A percentile compares a stretch with the other conserved stretches of the same genome.
Conservation (phyloP, 2,888 invertebrate genomes). For the Pherbina coryleti region DNA sequence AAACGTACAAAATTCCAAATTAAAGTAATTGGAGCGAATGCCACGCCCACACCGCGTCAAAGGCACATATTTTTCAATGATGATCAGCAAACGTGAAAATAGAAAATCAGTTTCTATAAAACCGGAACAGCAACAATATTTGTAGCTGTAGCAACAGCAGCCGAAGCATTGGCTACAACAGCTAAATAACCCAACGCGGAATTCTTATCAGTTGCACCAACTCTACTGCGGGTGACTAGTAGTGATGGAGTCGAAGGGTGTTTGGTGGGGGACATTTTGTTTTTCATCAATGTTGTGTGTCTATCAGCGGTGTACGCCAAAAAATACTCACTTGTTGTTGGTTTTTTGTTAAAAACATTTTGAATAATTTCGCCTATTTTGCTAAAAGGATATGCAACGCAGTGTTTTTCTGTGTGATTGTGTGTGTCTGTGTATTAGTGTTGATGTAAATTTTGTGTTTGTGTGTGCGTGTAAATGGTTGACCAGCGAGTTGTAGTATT, state of each 20-base stretch:
- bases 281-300: not conserved
- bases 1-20: conserved; percentile 49
- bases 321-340: not conserved
- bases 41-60: conserved; percentile 18
- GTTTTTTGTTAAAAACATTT: not conserved
- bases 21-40: conserved; percentile 50
- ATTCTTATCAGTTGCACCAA: too few relatives aligned
- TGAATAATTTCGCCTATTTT: not conserved
- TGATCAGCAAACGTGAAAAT: not conserved
- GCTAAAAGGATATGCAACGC: not conserved
- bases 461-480: conserved; percentile 22
- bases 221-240: not conserved
- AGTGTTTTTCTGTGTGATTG: not conserved
- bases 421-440: not conserved
- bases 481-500: conserved; percentile 29
- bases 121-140: not conserved
- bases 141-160: not conserved
- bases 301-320: not conserved
- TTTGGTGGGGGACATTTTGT: not conserved
- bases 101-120: not conserved
- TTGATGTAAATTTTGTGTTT: not conserved
- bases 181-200: not conserved
- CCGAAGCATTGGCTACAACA: not conserved
- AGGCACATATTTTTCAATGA: not conserved
- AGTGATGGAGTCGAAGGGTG: not conserved